Base-by-base conservation (phyloP, 1,140 invertebrate species). In the Cardiocondyla obscurior region DNA sequence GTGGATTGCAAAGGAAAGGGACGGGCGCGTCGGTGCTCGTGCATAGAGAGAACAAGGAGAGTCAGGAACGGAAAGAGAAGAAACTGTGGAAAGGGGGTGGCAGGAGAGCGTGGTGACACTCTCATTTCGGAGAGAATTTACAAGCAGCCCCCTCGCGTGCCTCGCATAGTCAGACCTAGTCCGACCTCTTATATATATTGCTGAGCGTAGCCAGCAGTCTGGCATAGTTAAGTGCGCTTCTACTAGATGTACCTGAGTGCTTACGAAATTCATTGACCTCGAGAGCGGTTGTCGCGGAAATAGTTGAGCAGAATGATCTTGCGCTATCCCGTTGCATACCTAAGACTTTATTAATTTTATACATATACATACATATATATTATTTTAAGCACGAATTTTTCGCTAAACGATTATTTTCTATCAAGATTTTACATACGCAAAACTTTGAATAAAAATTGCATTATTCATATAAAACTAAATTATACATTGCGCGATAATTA, bases 91-190 rank as follows among this genome's bases (percentile, higher is more conserved):
- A 62, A 77, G 62, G 82, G 82, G 72, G 33, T 69, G 73, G 81
- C 79, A 83, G 85, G 85, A 87, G 82, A 82, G 77, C 87, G 89
- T 89, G 92, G 91, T 92, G 91, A 94, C 93, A 94, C 93, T 94
- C 93, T 94, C 93, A 94, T 94, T 94, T 93, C 88, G 90, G 90
- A 84, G 89, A 94, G 90, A 94, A 94, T 94, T 94, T 94, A 94
- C 93, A 93, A 92, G 92, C 92, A 85, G 86, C 89, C 87, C 88
- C 90, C 88, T 93, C 90, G 93, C 93, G 92, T 94, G 93, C 93
- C 90, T 93, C 88, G 93, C 93, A 94, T 94, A 94, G 93, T 92
- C 93, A 93, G 93, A 93, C 92, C 92, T 92, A 91, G 92, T 92
- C 88, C 89, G 82, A 89, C 89, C 86, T 69, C 69, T 81, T 83